Base-by-base conservation (phyloP, 2,888 invertebrate species). In the Thyatira batis region DNA sequence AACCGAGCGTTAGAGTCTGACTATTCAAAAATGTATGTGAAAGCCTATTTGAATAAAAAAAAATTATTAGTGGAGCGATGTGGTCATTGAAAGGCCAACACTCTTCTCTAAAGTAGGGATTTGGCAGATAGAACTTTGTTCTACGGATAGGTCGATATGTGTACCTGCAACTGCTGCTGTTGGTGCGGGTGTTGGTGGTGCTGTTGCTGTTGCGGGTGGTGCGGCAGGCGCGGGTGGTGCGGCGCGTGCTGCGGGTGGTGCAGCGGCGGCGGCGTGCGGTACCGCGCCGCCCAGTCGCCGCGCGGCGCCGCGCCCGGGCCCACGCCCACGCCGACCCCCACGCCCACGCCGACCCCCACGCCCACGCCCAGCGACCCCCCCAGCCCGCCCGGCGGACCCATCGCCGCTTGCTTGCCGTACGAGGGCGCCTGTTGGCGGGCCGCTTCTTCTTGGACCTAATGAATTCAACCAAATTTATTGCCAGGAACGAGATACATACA, bases 371-470 rank as follows among this genome's bases (percentile, higher is more conserved):
- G 60, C 52, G 44, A 45, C 28, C 33, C 56, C n/a, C 85, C 83
- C 83, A 51, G 48, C 55, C 76, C 76, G 55, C 74, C 80, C 50
- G 79, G 82, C 27, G 82, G 81, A 50, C 85, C 85, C 93, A 93
- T 82, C 84, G 84, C 86, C 81, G 81, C 84, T 33, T 95, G 95
- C 85, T 97, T 97, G 63, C 97, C 97, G 75, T 96, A 97, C 71
- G 96, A 96, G 30, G 97, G 96, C 48, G 95, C 96, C 81, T 97
- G 97, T 79, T 98, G 97, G 45, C 97, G 93, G 8, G 97, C 97
- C 50, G 97, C 98, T 80, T 97, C 97, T 78, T 97, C 98, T 83
- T 98, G 98, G 3, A 98, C 94, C 92, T 96, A 94, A 8, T 27
- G 51, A 8, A n/a, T 13, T 21, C 25, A 4, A 6, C n/a, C 20